Percentiles rank a stretch among this genome's conserved stretches.
Evolutionary conservation across 2,113 vertebrate species (phyloP).

Genomic region (Donacobius atricapilla): DNA sequence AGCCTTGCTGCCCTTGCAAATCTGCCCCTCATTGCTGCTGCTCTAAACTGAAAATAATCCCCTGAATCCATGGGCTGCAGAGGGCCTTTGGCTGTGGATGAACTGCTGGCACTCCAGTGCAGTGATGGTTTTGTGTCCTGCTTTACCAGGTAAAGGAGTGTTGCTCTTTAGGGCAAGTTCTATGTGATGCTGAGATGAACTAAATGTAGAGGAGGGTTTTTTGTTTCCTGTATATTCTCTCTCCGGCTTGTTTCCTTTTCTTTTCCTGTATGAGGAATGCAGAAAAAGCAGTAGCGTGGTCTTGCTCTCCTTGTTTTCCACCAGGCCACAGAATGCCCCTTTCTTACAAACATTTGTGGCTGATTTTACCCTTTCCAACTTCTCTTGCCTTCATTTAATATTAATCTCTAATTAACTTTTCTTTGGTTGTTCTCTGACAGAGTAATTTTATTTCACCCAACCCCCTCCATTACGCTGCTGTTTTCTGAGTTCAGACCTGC

Average conservation of each 20-base stretch:
- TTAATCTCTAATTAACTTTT: not conserved
- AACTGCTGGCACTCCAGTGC: not conserved
- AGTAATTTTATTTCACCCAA: not conserved
- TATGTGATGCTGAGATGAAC: not conserved
- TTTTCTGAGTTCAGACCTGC: not conserved
- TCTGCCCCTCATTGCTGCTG: fast-evolving
- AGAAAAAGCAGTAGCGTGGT: not conserved
- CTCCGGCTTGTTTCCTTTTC: not conserved
- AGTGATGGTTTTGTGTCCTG: not conserved
- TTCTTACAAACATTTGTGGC: not conserved
- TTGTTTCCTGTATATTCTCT: not conserved
- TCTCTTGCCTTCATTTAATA: not conserved
- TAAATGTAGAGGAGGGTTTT: not conserved
- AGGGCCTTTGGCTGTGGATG: not conserved
- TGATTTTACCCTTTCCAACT: not conserved
- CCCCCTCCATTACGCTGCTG: not conserved
- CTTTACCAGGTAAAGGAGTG: not conserved
- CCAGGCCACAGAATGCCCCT: not conserved
- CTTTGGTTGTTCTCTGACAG: not conserved
- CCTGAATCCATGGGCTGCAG: fast-evolving
- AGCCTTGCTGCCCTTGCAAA: not conserved
- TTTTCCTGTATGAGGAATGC: not conserved
- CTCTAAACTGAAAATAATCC: not conserved
- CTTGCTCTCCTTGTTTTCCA: not conserved
- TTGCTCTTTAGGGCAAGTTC: not conserved